Base-by-base conservation (phyloP, 2,113 vertebrate genomes). In the Syngnathus floridae region DNA sequence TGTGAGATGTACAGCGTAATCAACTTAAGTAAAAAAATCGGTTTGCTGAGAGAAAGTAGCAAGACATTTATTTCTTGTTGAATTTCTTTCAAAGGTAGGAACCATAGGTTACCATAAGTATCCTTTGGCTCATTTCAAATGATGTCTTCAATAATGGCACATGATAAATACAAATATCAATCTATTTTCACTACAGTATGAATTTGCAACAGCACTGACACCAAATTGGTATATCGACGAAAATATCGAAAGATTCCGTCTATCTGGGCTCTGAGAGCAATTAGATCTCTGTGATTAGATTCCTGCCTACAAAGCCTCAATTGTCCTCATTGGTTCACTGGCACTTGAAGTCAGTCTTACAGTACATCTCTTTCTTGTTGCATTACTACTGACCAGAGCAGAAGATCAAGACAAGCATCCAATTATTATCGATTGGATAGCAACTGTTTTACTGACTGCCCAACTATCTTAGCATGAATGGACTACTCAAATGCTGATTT, bases 391-490 rank as follows among this genome's bases (percentile, higher is more conserved):
- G 59, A 41, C 12, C 10, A 7, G 38, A 61, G 59, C 11, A 61
- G 36, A 59, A 59, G 40, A n/a, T 19, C 57, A 40, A 21, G 19
- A 21, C 19, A 59, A 59, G 21, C n/a, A 59, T 37, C 57, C 57
- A 59, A 59, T 59, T 59, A 59, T 38, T 40, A 59, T 59, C 17
- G 57, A 59, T 59, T 21, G 57, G 57, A 40, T n/a, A 40, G n/a
- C 57, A 40, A 40, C 37, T 59, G 11, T 19, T 40, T 4, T 40
- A 11, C 36, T 31, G 26, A 59, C 26, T 40, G 37, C 9, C 37
- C 8, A 9, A 38, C 57, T 59, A n/a, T 59, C 17, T 40, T 21
- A n/a, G 57, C 57, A 59, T 21, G 37, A 59, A 59, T 40, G 57
- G 17, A 19, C n/a, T 43, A 14, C 38, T 61, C 38, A 41, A 40